These are phyloP conservation scores for Cerastis leucographa DNA, from an alignment of 2,888 invertebrate genomes.

Conservation along the genomic window DNA sequence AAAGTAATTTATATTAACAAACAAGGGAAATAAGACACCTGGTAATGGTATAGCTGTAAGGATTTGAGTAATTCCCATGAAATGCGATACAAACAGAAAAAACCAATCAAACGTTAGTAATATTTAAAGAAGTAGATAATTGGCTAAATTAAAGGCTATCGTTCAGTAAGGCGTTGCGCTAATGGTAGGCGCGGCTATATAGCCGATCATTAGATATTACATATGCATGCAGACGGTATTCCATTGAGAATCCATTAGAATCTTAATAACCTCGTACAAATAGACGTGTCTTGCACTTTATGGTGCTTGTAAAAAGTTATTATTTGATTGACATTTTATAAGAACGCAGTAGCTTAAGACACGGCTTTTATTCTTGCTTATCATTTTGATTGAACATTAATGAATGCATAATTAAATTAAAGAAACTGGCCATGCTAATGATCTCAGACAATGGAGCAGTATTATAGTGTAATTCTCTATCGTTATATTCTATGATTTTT, in stretches of 20 bases:
- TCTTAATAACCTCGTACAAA: slow-evolving; percentile 51
- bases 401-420: neutral
- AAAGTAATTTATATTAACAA: slow-evolving; percentile 49
- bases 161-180: slow-evolving; percentile 41
- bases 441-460: neutral
- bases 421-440: neutral
- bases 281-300: slow-evolving; percentile 58
- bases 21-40: slow-evolving; percentile 45
- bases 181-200: slow-evolving; percentile 18
- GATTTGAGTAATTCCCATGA: slow-evolving; percentile 23
- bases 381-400: slow-evolving; percentile 21
- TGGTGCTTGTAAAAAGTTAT: slow-evolving; percentile 49
- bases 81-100: slow-evolving; percentile 28
- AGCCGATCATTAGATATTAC: slow-evolving; percentile 54
- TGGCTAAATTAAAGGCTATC: slow-evolving; percentile 55
- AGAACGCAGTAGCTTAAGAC: neutral
- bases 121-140: slow-evolving; percentile 45
- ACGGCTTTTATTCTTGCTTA: slow-evolving; percentile 21
- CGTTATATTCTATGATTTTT: neutral
- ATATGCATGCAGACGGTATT: slow-evolving; percentile 49
- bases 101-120: slow-evolving; percentile 39
- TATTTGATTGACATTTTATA: slow-evolving; percentile 36
- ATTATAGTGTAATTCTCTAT: slow-evolving; percentile 3
- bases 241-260: slow-evolving; percentile 60
- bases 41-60: slow-evolving; percentile 11